phyloP scores from a whole-genome alignment of 2,888 invertebrate species.

The Cryptus armator region DNA sequence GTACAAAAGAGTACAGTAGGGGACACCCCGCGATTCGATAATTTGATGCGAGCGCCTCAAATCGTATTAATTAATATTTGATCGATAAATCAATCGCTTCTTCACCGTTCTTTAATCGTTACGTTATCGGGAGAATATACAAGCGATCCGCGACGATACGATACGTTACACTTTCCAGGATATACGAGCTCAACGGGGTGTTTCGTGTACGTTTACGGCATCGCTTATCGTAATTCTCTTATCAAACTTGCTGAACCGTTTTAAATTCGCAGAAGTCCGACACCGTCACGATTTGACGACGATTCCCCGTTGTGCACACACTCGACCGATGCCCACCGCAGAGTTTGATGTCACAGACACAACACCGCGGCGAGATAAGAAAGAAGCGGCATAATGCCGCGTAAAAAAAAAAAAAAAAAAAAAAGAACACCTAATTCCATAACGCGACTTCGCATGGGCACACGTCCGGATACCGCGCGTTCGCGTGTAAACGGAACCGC shows the following conservation, averaged over 20 bases:
- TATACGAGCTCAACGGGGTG: neutral
- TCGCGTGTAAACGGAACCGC: conserved; percentile 18
- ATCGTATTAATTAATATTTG: conserved; percentile 47
- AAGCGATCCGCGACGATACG: neutral
- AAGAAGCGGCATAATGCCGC: neutral
- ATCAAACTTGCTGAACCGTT: conserved; percentile 34
- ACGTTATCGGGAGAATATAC: neutral
- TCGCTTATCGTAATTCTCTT: conserved; percentile 6
- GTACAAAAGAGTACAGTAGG: neutral
- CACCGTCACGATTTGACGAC: conserved; percentile 13
- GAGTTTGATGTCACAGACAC: conserved; percentile 43
- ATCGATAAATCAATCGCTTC: conserved; percentile 59
- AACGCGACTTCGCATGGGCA: neutral
- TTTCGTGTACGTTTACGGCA: neutral
- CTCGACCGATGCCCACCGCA: neutral
- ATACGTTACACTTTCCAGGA: neutral
- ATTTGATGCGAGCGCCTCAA: conserved; percentile 20
- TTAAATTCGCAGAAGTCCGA: conserved; percentile 35
- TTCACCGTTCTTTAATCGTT: conserved; percentile 22
- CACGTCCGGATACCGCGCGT: conserved; percentile 31
- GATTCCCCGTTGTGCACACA: neutral
- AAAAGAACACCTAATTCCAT: conserved; percentile 5
- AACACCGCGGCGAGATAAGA: conserved; percentile 45
- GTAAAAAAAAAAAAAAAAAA: conserved; percentile 3
- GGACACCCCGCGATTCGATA: conserved; percentile 28